phyloP scores from a whole-genome alignment of 2,797 vertebrate genomes.

The Leucoraja ocellata region DNA sequence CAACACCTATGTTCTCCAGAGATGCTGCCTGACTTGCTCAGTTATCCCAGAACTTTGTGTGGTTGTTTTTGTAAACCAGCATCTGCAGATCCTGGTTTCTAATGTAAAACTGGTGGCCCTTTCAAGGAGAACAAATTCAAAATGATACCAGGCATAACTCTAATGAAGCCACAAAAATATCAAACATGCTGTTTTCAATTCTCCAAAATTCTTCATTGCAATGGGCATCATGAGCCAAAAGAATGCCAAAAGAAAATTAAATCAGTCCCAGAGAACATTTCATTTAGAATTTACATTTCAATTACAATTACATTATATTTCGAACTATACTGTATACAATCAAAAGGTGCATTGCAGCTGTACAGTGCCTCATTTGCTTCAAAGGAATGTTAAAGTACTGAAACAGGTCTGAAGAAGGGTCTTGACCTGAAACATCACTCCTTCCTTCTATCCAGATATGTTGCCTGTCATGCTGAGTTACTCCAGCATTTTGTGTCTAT shows the following conservation, averaged over 20 bases:
- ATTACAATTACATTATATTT: background rate
- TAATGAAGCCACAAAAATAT: background rate
- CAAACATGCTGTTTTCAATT: background rate
- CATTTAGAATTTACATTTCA: background rate
- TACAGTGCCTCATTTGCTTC: background rate
- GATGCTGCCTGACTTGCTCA: too few species aligned
- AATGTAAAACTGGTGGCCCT: background rate
- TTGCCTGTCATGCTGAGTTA: too few species aligned
- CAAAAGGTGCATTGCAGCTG: background rate
- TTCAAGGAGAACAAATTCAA: background rate
- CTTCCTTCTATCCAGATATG: too few species aligned
- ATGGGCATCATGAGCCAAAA: background rate
- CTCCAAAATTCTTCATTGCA: background rate
- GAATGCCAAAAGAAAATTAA: background rate
- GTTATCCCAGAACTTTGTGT: too few species aligned
- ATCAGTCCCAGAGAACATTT: background rate
- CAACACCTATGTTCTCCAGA: too few species aligned
- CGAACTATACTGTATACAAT: too few species aligned
- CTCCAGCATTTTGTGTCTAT: too few species aligned
- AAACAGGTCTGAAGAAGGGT: background rate
- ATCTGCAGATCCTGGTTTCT: too few species aligned
- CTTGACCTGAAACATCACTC: too few species aligned
- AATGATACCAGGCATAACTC: background rate
- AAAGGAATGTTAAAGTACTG: background rate
- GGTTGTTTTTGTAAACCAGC: too few species aligned